These are phyloP conservation scores for Lates calcarifer DNA, from an alignment of 2,113 vertebrate species.

Conservation along the genomic window DNA sequence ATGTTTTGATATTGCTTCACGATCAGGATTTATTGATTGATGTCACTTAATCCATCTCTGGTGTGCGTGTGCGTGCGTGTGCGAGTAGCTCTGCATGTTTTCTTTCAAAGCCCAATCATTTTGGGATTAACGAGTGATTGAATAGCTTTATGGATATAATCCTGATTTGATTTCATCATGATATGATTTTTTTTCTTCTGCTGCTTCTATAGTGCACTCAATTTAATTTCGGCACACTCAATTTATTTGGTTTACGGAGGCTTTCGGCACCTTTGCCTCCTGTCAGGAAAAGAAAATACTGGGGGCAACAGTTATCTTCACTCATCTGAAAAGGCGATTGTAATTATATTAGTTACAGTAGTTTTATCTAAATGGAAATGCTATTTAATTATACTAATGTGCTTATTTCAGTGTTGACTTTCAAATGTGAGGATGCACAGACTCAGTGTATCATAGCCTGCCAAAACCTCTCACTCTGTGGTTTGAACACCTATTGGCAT, in stretches of 20 bases:
- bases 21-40: slow-evolving; percentile 63
- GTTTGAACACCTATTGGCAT: slow-evolving; percentile 76
- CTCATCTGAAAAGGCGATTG: slow-evolving; percentile 52
- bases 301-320: slow-evolving; percentile 47
- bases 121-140: slow-evolving; percentile 72
- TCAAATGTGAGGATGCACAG: slow-evolving; percentile 28
- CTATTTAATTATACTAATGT: slow-evolving; percentile 29
- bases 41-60: slow-evolving; percentile 50
- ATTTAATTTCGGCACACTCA: slow-evolving; percentile 64
- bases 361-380: slow-evolving; percentile 28
- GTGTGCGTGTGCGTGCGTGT: slow-evolving; percentile 4
- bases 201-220: slow-evolving; percentile 46
- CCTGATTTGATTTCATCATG: slow-evolving; percentile 74
- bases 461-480: slow-evolving; percentile 36
- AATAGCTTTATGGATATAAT: slow-evolving; percentile 73
- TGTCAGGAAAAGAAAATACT: slow-evolving; percentile 38
- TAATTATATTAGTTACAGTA: slow-evolving; percentile 26
- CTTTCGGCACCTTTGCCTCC: slow-evolving; percentile 45
- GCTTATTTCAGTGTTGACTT: background rate
- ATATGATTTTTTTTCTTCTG: slow-evolving; percentile 45
- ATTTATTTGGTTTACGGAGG: slow-evolving; percentile 52
- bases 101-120: slow-evolving; percentile 64
- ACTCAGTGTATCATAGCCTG: slow-evolving; percentile 9
- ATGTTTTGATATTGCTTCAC: slow-evolving; percentile 47
- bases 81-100: slow-evolving; percentile 23